Conservation (phyloP, 1,140 invertebrate genomes). For the Sipha flava region DNA sequence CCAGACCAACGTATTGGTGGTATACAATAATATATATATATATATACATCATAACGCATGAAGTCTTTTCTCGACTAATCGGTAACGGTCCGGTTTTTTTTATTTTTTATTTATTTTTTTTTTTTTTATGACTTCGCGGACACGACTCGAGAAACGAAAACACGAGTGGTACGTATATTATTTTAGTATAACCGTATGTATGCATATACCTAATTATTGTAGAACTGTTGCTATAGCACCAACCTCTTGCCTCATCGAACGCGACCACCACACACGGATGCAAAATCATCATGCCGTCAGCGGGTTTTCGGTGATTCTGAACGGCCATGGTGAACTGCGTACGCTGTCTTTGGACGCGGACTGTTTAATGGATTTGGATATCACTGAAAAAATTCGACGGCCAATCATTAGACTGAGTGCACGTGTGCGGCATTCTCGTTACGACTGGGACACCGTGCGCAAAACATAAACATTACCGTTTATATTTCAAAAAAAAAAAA, state of each 20-base stretch:
- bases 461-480: no score
- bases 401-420: neutral
- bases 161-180: neutral
- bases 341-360: slow-evolving; percentile 37
- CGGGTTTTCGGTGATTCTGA: slow-evolving; percentile 69
- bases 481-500: no score
- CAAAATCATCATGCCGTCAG: neutral
- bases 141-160: neutral
- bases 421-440: no score
- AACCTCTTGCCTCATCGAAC: neutral
- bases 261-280: neutral
- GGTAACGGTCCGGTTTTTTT: neutral
- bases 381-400: slow-evolving; percentile 10
- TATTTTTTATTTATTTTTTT: neutral
- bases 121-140: neutral
- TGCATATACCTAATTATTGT: slow-evolving; percentile 10
- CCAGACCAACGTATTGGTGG: neutral
- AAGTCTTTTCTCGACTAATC: neutral
- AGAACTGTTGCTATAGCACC: slow-evolving; percentile 24
- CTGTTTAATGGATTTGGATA: slow-evolving; percentile 36
- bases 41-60: no score
- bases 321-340: slow-evolving; percentile 42
- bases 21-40: neutral
- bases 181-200: neutral
- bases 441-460: no score